phyloP scores from a whole-genome alignment of 92 coral and sea anemone species.

The Palythoa heliodiscus region DNA sequence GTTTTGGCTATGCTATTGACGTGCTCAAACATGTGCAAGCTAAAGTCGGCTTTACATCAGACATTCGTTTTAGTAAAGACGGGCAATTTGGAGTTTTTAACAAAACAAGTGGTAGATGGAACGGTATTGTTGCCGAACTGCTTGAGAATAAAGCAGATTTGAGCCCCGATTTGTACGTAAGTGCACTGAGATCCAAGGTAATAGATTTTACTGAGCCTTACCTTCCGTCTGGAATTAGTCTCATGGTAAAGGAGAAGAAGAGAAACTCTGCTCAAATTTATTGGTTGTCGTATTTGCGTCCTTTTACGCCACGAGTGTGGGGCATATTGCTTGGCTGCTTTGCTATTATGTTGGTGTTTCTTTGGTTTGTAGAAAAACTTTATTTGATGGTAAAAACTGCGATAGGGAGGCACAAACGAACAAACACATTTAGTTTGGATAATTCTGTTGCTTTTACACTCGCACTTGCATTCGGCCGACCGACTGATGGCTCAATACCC shows the following conservation, averaged over 20 bases:
- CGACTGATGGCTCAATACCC: constrained; percentile 85
- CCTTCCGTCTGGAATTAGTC: constrained; percentile 82
- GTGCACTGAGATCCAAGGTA: constrained; percentile 71
- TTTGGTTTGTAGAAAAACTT: constrained; percentile 72
- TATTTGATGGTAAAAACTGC: constrained; percentile 27
- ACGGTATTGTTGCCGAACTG: constrained; percentile 83
- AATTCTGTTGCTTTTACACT: constrained; percentile 83
- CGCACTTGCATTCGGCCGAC: constrained; percentile 85
- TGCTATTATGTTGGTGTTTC: constrained; percentile 73
- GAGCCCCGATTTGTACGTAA: constrained; percentile 75
- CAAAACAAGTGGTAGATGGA: constrained; percentile 69
- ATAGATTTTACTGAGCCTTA: constrained; percentile 83
- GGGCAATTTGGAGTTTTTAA: constrained; percentile 81
- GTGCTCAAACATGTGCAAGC: constrained; percentile 50
- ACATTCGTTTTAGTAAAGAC: constrained; percentile 63
- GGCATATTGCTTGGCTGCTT: constrained; percentile 71
- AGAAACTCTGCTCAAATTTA: constrained; percentile 61
- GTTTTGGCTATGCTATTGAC: constrained; percentile 86
- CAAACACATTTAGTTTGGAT: constrained; percentile 63
- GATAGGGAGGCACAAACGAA: constrained; percentile 22
- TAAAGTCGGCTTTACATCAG: constrained; percentile 46
- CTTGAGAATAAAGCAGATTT: constrained; percentile 67
- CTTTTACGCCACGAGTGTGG: constrained; percentile 82
- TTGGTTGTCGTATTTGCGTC: constrained; percentile 83
- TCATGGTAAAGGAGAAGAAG: constrained; percentile 74